Conservation (phyloP, 23 tunicate genomes). For the Clavelina lepadiformis region DNA sequence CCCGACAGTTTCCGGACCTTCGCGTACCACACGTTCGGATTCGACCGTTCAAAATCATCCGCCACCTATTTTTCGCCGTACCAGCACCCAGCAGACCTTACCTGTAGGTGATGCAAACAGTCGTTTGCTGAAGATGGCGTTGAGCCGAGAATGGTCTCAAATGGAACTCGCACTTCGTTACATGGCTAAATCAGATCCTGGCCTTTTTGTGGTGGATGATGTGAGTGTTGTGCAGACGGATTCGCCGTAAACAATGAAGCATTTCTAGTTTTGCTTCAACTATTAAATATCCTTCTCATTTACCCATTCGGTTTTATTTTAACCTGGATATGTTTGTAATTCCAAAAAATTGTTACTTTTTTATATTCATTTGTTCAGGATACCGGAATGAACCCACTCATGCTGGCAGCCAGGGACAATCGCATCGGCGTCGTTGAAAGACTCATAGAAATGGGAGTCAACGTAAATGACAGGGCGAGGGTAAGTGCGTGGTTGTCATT, state of each 20-base stretch:
- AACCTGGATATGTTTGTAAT: neutral
- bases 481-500: slow-evolving; percentile 15
- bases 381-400: slow-evolving; percentile 68
- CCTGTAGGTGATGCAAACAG: slow-evolving; percentile 27
- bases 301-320: no score
- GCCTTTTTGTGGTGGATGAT: slow-evolving; percentile 62
- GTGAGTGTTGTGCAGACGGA: no score
- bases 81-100: slow-evolving; percentile 7
- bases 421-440: slow-evolving; percentile 66
- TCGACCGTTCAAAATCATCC: neutral
- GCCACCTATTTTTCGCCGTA: neutral
- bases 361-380: slow-evolving; percentile 45
- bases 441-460: slow-evolving; percentile 79
- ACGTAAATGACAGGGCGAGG: slow-evolving; percentile 72
- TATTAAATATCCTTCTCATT: no score
- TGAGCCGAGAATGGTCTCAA: slow-evolving; percentile 77
- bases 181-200: slow-evolving; percentile 44
- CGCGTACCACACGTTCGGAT: slow-evolving; percentile 1
- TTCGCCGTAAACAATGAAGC: no score
- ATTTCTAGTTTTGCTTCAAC: no score
- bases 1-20: slow-evolving; percentile 27
- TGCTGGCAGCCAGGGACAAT: slow-evolving; percentile 91
- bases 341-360: no score
- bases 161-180: slow-evolving; percentile 52
- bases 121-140: slow-evolving; percentile 33